Conservation (phyloP, 2,797 vertebrate genomes). For the Eupleurogrammus muticus region DNA sequence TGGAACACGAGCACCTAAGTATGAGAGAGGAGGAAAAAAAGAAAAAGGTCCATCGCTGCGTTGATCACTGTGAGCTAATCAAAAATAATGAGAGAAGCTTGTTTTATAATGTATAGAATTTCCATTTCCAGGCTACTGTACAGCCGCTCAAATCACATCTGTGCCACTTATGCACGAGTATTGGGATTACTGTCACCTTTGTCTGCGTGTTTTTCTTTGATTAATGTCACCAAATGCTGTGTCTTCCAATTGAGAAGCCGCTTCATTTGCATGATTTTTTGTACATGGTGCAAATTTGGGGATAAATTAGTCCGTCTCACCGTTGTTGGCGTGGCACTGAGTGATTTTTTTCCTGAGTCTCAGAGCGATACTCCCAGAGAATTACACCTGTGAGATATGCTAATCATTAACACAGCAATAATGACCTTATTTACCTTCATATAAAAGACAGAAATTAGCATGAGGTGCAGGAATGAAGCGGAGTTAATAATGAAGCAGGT, state of each 20-base stretch:
- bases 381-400: slow-evolving; percentile 89
- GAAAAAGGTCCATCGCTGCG: slow-evolving; percentile 47
- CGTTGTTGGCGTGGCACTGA: slow-evolving; percentile 84
- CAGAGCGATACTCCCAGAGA: slow-evolving; percentile 76
- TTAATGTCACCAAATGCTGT: slow-evolving; percentile 90
- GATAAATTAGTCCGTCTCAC: slow-evolving; percentile 86
- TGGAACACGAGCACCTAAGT: slow-evolving; percentile 69
- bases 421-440: slow-evolving; percentile 90
- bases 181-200: slow-evolving; percentile 88
- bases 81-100: slow-evolving; percentile 75
- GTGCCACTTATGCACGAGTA: slow-evolving; percentile 81
- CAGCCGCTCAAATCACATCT: slow-evolving; percentile 77
- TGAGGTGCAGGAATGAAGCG: slow-evolving; percentile 82
- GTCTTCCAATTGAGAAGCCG: slow-evolving; percentile 84
- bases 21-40: slow-evolving; percentile 57
- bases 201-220: slow-evolving; percentile 89
- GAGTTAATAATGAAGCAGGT: slow-evolving; percentile 87
- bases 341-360: slow-evolving; percentile 80
- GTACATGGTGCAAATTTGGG: slow-evolving; percentile 86
- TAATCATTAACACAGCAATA: slow-evolving; percentile 82
- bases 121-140: slow-evolving; percentile 59
- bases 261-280: slow-evolving; percentile 92
- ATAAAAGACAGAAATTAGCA: slow-evolving; percentile 87
- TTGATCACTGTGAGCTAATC: slow-evolving; percentile 73
- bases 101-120: slow-evolving; percentile 71